These are phyloP conservation scores for Emydoidea blandingii DNA, from an alignment of 2,797 vertebrate genomes.

Conservation along the genomic window DNA sequence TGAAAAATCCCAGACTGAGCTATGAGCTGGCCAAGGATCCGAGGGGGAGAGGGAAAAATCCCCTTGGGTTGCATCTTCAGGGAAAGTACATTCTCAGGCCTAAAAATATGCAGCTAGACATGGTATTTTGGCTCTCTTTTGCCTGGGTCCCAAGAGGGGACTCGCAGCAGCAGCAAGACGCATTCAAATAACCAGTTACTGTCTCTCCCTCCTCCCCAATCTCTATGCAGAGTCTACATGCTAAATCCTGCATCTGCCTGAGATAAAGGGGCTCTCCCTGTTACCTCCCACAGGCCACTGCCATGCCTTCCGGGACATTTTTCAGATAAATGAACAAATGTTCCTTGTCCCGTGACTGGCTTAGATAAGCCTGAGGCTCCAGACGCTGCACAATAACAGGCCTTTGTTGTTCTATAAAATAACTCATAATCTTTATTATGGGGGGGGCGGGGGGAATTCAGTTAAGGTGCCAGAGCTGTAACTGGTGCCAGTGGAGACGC, in stretches of 20 bases:
- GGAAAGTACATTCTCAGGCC: not conserved
- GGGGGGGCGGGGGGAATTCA: not conserved
- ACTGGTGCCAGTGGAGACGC: constrained; percentile 47
- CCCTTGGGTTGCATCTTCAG: not conserved
- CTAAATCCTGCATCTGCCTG: constrained; percentile 6
- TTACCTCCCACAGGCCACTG: not conserved
- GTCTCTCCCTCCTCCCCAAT: not conserved
- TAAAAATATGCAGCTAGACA: not conserved
- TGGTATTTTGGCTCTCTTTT: not conserved
- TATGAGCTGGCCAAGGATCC: not conserved
- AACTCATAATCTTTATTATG: constrained; percentile 49
- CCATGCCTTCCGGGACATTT: not conserved
- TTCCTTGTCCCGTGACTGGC: accelerated
- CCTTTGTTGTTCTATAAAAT: constrained; percentile 44
- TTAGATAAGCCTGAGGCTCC: constrained; percentile 57
- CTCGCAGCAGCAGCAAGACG: not conserved
- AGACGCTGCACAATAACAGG: constrained; percentile 6
- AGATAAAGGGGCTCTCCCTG: not conserved
- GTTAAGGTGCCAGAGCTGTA: constrained; percentile 6
- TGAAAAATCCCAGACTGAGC: not conserved
- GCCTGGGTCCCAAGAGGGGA: not conserved
- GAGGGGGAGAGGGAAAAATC: not conserved
- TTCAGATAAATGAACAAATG: constrained; percentile 24
- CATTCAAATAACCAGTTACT: constrained; percentile 8
- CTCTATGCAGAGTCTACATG: not conserved